Conservation (phyloP, 2,888 invertebrate genomes). For the Tupiocoris notatus region DNA sequence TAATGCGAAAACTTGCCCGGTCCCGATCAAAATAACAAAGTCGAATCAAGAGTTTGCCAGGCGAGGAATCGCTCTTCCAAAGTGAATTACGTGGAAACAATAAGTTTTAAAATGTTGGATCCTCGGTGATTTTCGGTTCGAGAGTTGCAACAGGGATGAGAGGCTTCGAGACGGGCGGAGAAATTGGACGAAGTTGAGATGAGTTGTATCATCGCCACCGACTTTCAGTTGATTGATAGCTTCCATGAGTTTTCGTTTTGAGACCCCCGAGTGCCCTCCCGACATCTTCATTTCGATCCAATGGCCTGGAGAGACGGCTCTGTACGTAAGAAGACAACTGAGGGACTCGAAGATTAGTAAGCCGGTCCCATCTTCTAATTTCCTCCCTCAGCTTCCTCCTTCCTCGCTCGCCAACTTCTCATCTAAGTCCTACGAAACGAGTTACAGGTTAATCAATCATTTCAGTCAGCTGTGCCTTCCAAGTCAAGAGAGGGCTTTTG, state of each 20-base stretch:
- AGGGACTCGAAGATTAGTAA: constrained; percentile 10
- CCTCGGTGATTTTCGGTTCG: not conserved
- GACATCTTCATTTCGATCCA: not conserved
- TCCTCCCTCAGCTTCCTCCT: constrained; percentile 13
- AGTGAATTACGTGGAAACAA: not conserved
- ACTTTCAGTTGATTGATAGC: constrained; percentile 13
- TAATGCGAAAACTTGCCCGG: constrained; percentile 19
- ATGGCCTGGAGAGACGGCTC: not conserved
- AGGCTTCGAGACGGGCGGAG: not conserved
- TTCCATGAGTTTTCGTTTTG: constrained; percentile 9
- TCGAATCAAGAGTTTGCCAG: constrained; percentile 4
- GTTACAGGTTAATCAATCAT: constrained; percentile 23
- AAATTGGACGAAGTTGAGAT: constrained; percentile 10
- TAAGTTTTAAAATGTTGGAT: not conserved
- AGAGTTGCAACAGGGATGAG: constrained; percentile 1
- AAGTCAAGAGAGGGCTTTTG: not conserved
- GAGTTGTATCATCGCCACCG: not conserved
- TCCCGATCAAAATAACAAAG: not conserved
- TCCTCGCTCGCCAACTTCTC: not conserved
- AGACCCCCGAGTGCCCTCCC: not conserved
- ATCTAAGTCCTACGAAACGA: not conserved
- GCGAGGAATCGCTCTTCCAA: constrained; percentile 6
- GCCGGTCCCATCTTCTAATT: constrained; percentile 16
- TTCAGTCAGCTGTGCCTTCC: constrained; percentile 7
- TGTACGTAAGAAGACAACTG: not conserved